Conservation (phyloP, 2,113 vertebrate genomes). For the Thunnus thynnus region DNA sequence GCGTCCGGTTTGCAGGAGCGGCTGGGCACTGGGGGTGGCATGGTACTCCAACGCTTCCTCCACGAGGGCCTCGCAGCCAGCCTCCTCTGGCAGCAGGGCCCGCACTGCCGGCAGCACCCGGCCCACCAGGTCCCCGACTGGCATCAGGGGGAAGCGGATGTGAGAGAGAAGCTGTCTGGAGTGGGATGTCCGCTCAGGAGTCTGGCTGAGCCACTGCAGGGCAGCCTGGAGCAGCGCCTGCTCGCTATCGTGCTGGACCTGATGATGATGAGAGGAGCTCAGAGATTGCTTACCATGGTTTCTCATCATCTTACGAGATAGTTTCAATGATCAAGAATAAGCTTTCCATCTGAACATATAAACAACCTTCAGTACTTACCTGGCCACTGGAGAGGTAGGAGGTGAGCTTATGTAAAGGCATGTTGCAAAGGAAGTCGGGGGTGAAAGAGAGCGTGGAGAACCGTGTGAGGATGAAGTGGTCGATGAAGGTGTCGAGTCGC, state of each 20-base stretch:
- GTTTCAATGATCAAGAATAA: not conserved
- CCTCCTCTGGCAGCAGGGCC: conserved; percentile 88
- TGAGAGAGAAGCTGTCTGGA: conserved; percentile 89
- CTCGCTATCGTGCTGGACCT: conserved; percentile 91
- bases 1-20: conserved; percentile 89
- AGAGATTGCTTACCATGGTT: not conserved
- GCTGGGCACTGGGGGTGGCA: conserved; percentile 87
- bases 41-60: conserved; percentile 93
- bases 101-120: conserved; percentile 87
- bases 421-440: conserved; percentile 88
- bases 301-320: not conserved
- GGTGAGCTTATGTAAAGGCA: conserved; percentile 89
- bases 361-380: conserved; percentile 5
- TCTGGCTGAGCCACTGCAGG: conserved; percentile 92
- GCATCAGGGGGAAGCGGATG: conserved; percentile 92
- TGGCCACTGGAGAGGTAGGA: conserved; percentile 89
- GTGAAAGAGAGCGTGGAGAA: conserved; percentile 91
- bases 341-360: not conserved
- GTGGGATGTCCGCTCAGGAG: conserved; percentile 84
- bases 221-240: conserved; percentile 90
- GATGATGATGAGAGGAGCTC: not conserved
- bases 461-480: conserved; percentile 90
- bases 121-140: conserved; percentile 87
- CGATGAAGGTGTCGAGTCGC: conserved; percentile 90
- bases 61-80: conserved; percentile 87